These are phyloP conservation scores for Drosophila varians DNA, from an alignment of 1,140 invertebrate genomes.

Conservation along the genomic window DNA sequence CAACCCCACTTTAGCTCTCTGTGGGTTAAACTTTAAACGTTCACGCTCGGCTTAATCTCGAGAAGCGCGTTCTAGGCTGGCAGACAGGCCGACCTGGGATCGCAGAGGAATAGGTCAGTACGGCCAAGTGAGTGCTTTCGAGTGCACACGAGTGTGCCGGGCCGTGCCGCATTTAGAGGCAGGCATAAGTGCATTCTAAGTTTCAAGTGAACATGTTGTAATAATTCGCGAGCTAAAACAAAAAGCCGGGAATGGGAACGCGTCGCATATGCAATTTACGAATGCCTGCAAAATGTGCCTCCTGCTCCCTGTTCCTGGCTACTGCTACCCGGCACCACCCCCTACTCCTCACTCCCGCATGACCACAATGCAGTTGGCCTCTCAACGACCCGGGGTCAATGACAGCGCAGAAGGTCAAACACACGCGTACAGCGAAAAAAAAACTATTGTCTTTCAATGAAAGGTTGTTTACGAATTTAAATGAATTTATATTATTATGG, in stretches of 20 bases:
- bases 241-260: constrained; percentile 29
- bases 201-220: constrained; percentile 61
- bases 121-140: constrained; percentile 58
- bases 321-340: neutral
- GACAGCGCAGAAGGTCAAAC: constrained; percentile 78
- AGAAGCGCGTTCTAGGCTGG: constrained; percentile 53
- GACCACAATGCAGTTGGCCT: constrained; percentile 57
- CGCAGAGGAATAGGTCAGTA: constrained; percentile 82
- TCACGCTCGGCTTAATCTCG: constrained; percentile 51
- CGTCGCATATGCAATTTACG: too few relatives aligned
- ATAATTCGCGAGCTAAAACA: constrained; percentile 44
- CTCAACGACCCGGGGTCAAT: constrained; percentile 64
- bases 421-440: constrained; percentile 21
- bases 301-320: constrained; percentile 21
- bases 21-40: constrained; percentile 47
- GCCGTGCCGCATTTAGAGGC: neutral
- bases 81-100: constrained; percentile 61
- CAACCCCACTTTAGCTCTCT: neutral
- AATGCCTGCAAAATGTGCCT: neutral
- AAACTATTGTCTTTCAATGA: constrained; percentile 5
- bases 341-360: constrained; percentile 27
- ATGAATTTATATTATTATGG: neutral
- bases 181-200: constrained; percentile 53
- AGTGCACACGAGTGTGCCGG: constrained; percentile 30
- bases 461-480: constrained; percentile 8